phyloP scores from a whole-genome alignment of 2,797 vertebrate genomes.

The Enteromius unitaeniatus region DNA sequence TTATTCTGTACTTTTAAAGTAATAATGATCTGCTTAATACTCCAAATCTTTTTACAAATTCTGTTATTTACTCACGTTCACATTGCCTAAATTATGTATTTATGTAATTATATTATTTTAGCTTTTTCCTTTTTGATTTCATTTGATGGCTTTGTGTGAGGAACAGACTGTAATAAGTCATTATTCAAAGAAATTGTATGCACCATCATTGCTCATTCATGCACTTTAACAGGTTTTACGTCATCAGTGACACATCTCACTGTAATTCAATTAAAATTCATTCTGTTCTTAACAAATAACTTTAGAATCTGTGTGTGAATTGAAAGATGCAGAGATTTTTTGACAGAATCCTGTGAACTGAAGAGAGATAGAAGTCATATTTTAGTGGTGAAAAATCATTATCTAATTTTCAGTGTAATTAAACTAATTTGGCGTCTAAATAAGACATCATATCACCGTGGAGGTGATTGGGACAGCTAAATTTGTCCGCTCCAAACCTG shows the following conservation, averaged over 20 bases:
- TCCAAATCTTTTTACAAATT: neutral
- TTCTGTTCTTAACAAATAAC: neutral
- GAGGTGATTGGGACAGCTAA: conserved; percentile 37
- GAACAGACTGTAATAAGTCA: neutral
- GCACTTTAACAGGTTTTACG: neutral
- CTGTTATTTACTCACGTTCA: neutral
- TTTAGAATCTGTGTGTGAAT: neutral
- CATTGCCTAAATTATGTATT: neutral
- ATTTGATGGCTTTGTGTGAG: neutral
- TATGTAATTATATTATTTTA: neutral
- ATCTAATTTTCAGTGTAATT: neutral
- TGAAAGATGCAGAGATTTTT: neutral
- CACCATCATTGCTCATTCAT: neutral
- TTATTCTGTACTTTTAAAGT: neutral
- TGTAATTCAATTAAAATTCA: neutral
- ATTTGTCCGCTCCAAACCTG: conserved; percentile 16
- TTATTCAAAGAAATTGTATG: neutral
- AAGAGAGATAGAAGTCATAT: neutral
- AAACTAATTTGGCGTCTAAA: neutral
- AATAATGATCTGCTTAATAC: neutral
- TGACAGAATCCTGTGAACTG: neutral
- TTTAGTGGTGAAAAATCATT: neutral
- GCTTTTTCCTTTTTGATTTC: neutral
- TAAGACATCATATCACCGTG: neutral
- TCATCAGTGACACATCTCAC: neutral